Evolutionary conservation across 2,888 invertebrate genomes (phyloP).

Genomic region (Congeria kusceri): DNA sequence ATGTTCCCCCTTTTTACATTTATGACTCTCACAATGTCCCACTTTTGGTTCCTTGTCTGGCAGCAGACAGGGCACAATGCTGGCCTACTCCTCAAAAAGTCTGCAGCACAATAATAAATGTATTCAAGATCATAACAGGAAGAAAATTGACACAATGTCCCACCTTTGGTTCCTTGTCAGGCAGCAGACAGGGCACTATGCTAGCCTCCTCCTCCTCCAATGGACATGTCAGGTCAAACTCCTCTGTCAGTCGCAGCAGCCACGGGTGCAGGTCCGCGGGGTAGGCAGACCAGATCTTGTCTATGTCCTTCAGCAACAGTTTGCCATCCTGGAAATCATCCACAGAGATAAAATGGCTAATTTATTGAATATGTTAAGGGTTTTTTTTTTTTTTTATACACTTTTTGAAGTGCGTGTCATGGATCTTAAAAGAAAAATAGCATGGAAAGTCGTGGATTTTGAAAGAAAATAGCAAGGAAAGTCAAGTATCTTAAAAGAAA

Average conservation of each 20-base stretch:
- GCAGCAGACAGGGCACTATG: conserved; percentile 83
- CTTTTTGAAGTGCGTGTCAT: no score
- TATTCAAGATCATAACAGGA: no score
- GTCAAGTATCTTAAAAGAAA: no score
- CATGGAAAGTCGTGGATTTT: no score
- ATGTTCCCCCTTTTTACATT: no score
- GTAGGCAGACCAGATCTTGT: conserved; percentile 80
- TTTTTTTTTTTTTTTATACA: no score
- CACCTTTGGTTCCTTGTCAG: conserved; percentile 77
- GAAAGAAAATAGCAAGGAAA: no score
- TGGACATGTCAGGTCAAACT: conserved; percentile 84
- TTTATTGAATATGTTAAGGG: no score
- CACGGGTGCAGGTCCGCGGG: conserved; percentile 81
- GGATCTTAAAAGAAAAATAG: no score
- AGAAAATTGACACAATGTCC: not conserved
- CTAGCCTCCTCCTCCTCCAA: conserved; percentile 76
- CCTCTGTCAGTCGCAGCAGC: conserved; percentile 83
- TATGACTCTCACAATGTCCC: no score
- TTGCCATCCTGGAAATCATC: conserved; percentile 81
- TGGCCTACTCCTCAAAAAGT: conserved; percentile 74
- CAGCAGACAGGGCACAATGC: conserved; percentile 83
- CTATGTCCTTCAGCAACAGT: conserved; percentile 78
- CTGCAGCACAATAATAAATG: no score
- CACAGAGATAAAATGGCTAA: no score
- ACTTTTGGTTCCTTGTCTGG: conserved; percentile 79